Conservation (phyloP, 2,113 vertebrate genomes). For the Bufo bufo region DNA sequence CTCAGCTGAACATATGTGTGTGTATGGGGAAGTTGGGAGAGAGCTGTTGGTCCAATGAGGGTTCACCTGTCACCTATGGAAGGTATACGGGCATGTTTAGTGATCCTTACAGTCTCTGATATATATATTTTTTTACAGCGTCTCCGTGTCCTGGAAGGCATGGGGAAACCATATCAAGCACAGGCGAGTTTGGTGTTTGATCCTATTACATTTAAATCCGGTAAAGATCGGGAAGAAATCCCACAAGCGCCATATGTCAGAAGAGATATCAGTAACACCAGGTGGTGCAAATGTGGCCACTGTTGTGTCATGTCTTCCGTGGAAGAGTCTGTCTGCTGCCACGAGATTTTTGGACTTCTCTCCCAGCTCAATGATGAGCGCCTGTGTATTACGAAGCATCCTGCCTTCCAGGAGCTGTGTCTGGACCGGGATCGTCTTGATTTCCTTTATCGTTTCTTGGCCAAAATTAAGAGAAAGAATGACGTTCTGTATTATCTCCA, state of each 20-base stretch:
- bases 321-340: slow-evolving; percentile 34
- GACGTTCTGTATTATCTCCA: background rate
- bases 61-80: too few species aligned
- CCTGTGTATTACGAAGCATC: slow-evolving; percentile 2
- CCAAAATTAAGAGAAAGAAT: slow-evolving; percentile 12
- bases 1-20: too few species aligned
- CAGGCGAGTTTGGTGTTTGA: background rate
- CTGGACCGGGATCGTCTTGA: slow-evolving; percentile 20
- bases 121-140: background rate
- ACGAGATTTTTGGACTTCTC: background rate
- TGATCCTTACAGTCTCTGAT: too few species aligned
- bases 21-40: too few species aligned
- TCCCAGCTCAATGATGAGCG: background rate
- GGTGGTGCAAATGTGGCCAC: slow-evolving; percentile 26
- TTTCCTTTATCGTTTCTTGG: slow-evolving; percentile 32
- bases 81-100: too few species aligned
- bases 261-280: background rate
- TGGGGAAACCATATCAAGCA: background rate
- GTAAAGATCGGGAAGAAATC: background rate
- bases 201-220: background rate
- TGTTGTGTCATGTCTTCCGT: background rate
- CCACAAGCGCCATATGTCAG: too few species aligned
- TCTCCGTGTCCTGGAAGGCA: background rate
- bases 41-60: too few species aligned
- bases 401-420: slow-evolving; percentile 33